Conservation (phyloP, 1,140 invertebrate species). For the Pseudomyrmex pallidus region DNA sequence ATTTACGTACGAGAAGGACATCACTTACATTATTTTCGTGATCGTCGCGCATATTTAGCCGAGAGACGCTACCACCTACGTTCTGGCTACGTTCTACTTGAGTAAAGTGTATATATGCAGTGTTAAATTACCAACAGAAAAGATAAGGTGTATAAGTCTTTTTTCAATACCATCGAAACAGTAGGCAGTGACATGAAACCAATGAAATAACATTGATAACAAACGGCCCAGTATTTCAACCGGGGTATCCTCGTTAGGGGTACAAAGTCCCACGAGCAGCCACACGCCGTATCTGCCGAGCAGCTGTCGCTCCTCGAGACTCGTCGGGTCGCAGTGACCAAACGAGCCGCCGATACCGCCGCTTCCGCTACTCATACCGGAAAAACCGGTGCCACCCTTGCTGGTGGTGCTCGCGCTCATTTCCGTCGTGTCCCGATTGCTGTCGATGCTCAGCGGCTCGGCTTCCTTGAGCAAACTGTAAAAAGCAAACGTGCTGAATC, state of each 20-base stretch:
- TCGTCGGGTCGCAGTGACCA: constrained; percentile 81
- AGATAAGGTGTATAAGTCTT: constrained; percentile 85
- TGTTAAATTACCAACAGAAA: constrained; percentile 85
- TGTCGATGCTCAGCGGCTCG: constrained; percentile 89
- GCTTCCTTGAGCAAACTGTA: constrained; percentile 92
- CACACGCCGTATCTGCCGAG: constrained; percentile 98
- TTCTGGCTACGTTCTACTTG: constrained; percentile 74
- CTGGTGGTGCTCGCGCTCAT: constrained; percentile 80
- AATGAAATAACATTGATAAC: constrained; percentile 98
- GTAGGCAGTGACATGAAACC: constrained; percentile 99
- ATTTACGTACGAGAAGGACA: neutral
- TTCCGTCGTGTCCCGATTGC: constrained; percentile 83
- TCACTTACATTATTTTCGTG: neutral
- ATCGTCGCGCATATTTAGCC: constrained; percentile 28
- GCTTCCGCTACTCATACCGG: constrained; percentile 65
- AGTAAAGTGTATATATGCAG: constrained; percentile 79
- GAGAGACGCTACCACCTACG: constrained; percentile 60
- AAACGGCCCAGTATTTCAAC: constrained; percentile 95
- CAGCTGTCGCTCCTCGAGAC: constrained; percentile 93
- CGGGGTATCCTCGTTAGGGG: constrained; percentile 93
- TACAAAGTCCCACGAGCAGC: constrained; percentile 97
- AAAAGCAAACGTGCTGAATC: constrained; percentile 47
- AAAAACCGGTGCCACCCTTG: constrained; percentile 78
- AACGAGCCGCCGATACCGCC: constrained; percentile 57
- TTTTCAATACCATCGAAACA: constrained; percentile 94